Base-by-base conservation (phyloP, 2,797 vertebrate species). In the Muscicapa comitata region DNA sequence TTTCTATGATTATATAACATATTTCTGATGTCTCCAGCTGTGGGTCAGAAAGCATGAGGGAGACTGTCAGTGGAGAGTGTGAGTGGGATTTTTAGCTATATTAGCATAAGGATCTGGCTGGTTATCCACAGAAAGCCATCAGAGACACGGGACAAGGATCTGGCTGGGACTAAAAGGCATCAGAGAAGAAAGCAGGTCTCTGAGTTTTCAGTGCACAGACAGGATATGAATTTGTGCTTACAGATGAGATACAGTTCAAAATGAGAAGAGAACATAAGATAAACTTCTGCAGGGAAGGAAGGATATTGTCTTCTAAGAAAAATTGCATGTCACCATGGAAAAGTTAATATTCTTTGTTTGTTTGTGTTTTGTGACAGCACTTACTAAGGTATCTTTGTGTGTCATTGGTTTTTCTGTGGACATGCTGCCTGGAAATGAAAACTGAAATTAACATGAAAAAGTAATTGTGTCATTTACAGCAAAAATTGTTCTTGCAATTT, bases 261-360 rank as follows among this genome's bases (percentile, higher is more conserved):
- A 8, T 18, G 16, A 42, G 31, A 71, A 54, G 45, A 72, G 31
- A 84, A 26, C 2, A 57, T 31, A 12, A 45, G 47, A 26, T 35
- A 9, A 62, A 86, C 6, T 65, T 72, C 54, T 70, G 6, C 40
- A 45, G 7, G 4, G 18, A 43, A 61, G 23, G 29, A 86, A 82
- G 6, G 18, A 12, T 48, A 63, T 25, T 0, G 15, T 54, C 67
- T 50, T 76, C 38, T 31, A 70, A 70, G 18, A 38, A 71, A 74
- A 37, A 37, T 0, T 37, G 7, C 24, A 13, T 26, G 35, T 37
- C 33, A n/a, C 29, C 58, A 13, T 0, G 0, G 47, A 19, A 3
- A 76, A 65, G 9, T 24, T 61, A 42, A 37, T 31, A 31, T 20
- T n/a, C 10, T 55, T 76, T 66, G 19, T 63, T 59, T 43, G 43